phyloP scores from a whole-genome alignment of 2,113 vertebrate species.

The Dromas ardeola region DNA sequence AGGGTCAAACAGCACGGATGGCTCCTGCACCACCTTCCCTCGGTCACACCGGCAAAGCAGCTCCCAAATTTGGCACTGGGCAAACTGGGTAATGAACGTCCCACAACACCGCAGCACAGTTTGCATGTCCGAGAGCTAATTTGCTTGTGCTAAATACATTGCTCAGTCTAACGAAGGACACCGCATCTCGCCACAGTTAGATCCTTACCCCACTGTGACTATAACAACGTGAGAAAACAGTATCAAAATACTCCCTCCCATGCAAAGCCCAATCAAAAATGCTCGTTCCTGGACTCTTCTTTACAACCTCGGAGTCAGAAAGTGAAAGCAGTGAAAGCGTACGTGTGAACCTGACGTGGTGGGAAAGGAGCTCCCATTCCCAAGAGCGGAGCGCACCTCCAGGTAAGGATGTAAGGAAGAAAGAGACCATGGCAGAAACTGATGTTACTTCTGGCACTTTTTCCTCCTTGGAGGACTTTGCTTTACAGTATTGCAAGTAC shows the following conservation, averaged over 20 bases:
- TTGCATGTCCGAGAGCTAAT: neutral
- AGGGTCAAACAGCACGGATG: fast-evolving
- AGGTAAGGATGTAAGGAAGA: neutral
- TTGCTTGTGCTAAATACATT: neutral
- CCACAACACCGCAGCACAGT: neutral
- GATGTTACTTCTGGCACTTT: neutral
- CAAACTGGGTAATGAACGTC: neutral
- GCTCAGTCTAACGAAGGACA: neutral
- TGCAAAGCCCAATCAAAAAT: neutral
- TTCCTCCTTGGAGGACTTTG: neutral
- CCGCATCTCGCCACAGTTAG: fast-evolving
- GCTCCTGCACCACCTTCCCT: neutral
- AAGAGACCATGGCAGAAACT: neutral
- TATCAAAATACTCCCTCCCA: neutral
- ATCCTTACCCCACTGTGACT: neutral
- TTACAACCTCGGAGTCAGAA: neutral
- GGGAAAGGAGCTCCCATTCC: neutral
- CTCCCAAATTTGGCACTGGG: neutral
- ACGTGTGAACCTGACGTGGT: fast-evolving
- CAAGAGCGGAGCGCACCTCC: fast-evolving
- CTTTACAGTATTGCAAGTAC: neutral
- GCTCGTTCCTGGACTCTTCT: neutral
- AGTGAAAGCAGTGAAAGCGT: fast-evolving
- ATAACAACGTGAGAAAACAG: neutral
- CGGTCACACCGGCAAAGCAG: neutral